Evolutionary conservation across 2,113 vertebrate genomes (phyloP).

Genomic region (Tachuris rubrigastra): DNA sequence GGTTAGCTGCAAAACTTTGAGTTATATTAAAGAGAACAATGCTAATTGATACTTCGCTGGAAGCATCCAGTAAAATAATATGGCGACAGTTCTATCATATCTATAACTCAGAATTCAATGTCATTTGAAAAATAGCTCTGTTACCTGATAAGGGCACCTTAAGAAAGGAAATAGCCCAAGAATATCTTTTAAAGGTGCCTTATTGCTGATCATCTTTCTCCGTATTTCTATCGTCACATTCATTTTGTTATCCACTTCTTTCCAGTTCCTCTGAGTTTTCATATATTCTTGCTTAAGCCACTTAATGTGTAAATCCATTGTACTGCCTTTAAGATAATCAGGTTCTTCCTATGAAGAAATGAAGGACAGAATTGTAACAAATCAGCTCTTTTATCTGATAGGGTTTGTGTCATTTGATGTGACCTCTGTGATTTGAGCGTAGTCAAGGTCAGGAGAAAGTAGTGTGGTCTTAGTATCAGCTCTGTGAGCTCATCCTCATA

Average conservation of each 20-base stretch:
- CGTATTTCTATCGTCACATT: constrained; percentile 62
- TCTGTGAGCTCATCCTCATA: neutral
- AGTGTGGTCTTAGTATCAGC: neutral
- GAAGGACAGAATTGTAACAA: neutral
- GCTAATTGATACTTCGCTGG: neutral
- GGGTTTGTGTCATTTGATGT: neutral
- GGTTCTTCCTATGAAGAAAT: constrained; percentile 54
- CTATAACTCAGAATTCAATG: neutral
- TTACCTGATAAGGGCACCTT: constrained; percentile 73
- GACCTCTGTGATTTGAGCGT: neutral
- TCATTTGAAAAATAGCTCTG: neutral
- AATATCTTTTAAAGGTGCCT: constrained; percentile 64
- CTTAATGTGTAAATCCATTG: constrained; percentile 37
- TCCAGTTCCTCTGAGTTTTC: constrained; percentile 72
- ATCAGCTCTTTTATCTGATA: neutral
- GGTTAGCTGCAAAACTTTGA: neutral
- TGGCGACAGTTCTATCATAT: neutral
- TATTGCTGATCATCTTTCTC: constrained; percentile 61
- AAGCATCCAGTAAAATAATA: neutral
- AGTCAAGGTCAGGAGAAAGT: neutral
- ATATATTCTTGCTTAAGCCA: constrained; percentile 70
- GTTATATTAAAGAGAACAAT: neutral
- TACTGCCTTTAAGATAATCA: neutral
- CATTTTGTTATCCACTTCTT: constrained; percentile 71
- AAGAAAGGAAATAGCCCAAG: constrained; percentile 73